Conservation (phyloP, 2,113 vertebrate species). For the Pygoscelis adeliae region DNA sequence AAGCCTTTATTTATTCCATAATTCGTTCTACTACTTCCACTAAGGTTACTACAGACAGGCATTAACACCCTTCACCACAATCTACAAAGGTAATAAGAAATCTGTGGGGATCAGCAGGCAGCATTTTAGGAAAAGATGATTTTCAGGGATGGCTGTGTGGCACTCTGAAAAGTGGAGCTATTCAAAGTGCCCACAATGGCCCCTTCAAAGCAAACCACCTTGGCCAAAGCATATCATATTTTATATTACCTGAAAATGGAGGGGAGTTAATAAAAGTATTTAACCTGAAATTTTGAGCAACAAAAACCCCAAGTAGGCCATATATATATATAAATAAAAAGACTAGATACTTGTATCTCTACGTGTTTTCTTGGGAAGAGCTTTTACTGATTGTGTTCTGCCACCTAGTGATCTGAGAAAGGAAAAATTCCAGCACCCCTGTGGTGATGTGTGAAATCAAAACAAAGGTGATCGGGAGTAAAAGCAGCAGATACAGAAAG, state of each 20-base stretch:
- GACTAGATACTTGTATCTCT: neutral
- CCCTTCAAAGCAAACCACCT: neutral
- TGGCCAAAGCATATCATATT: neutral
- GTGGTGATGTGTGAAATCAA: neutral
- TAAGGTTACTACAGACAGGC: neutral
- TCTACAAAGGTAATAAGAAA: neutral
- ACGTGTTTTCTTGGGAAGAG: neutral
- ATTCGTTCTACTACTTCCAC: neutral
- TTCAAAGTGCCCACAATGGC: neutral
- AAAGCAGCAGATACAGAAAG: neutral
- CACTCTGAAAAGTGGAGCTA: neutral
- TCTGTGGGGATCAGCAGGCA: neutral
- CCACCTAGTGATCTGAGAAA: constrained; percentile 58
- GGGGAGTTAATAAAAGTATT: neutral
- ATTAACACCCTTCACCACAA: neutral
- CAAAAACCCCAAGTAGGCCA: accelerated
- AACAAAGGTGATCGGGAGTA: neutral
- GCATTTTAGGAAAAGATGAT: neutral
- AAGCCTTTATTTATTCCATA: neutral
- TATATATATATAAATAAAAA: neutral
- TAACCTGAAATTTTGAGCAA: neutral
- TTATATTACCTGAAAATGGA: neutral
- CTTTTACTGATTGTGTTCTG: constrained; percentile 55
- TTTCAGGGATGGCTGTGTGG: neutral
- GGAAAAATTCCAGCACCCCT: neutral